These are phyloP conservation scores for Nymphalis c-album DNA, from an alignment of 2,888 invertebrate genomes.

Conservation along the genomic window DNA sequence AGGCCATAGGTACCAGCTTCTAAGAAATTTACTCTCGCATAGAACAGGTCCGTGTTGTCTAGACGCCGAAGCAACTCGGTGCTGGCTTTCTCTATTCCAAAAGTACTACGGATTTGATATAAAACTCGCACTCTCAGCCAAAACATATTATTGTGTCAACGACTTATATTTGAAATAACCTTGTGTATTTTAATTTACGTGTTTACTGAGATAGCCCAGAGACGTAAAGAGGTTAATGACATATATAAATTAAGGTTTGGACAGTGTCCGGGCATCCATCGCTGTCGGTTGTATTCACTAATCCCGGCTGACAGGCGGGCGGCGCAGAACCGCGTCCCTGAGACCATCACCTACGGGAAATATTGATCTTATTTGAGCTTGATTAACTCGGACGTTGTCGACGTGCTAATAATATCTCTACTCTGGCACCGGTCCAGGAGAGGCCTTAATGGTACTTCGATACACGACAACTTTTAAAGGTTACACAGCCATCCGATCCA, in stretches of 20 bases:
- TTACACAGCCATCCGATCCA: constrained; percentile 55
- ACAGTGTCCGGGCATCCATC: constrained; percentile 41
- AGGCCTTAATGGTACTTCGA: constrained; percentile 79
- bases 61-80: constrained; percentile 35
- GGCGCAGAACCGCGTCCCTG: constrained; percentile 46
- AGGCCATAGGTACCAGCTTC: constrained; percentile 43
- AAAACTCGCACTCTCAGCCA: constrained; percentile 23
- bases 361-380: constrained; percentile 81
- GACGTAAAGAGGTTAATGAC: constrained; percentile 49
- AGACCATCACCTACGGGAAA: constrained; percentile 73
- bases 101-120: constrained; percentile 22
- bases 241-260: constrained; percentile 43
- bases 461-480: constrained; percentile 76
- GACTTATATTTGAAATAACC: constrained; percentile 34
- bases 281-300: constrained; percentile 40
- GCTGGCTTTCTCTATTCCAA: constrained; percentile 40
- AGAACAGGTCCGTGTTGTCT: constrained; percentile 49
- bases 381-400: constrained; percentile 78
- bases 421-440: constrained; percentile 76
- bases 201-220: constrained; percentile 41
- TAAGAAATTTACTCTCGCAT: constrained; percentile 48
- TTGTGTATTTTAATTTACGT: constrained; percentile 40
- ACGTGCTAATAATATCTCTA: constrained; percentile 77
- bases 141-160: constrained; percentile 34
- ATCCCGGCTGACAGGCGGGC: constrained; percentile 32